phyloP scores from a whole-genome alignment of 2,113 vertebrate species.

The Sakesphorus luctuosus region DNA sequence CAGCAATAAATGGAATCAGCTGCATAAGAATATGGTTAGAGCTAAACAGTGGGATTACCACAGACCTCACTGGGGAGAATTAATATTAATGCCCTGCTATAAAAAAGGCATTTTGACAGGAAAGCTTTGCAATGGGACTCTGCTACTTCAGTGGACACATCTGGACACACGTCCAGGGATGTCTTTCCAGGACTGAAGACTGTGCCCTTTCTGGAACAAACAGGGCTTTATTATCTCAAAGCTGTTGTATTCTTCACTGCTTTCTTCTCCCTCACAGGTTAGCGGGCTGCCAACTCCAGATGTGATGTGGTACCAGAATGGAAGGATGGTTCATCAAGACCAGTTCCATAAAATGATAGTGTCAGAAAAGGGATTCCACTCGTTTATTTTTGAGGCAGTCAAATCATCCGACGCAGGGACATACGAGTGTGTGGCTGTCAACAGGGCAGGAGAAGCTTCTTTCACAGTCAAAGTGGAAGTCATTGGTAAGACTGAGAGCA shows the following conservation, averaged over 20 bases:
- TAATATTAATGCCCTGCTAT: background rate
- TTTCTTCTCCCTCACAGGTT: conserved; percentile 77
- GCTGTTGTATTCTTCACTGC: background rate
- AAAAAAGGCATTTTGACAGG: background rate
- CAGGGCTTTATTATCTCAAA: background rate
- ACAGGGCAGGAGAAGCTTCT: conserved; percentile 89
- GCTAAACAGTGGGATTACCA: background rate
- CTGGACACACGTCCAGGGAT: rapidly evolving
- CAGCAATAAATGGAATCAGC: background rate
- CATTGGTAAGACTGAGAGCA: conserved; percentile 78
- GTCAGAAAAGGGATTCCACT: conserved; percentile 93
- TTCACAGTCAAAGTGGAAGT: conserved; percentile 89
- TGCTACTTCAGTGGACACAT: background rate
- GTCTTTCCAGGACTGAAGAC: background rate
- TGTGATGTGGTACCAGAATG: conserved; percentile 92
- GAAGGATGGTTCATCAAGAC: conserved; percentile 89
- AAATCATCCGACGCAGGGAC: conserved; percentile 88
- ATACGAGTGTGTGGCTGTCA: conserved; percentile 89
- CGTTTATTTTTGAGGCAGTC: conserved; percentile 94
- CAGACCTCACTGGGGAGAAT: background rate
- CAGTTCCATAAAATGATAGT: conserved; percentile 97
- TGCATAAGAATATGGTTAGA: background rate
- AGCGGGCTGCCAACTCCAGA: conserved; percentile 90
- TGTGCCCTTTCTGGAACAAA: background rate
- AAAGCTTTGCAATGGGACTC: background rate